phyloP scores from a whole-genome alignment of 2,888 invertebrate genomes.

The Mechanitis mazaeus region DNA sequence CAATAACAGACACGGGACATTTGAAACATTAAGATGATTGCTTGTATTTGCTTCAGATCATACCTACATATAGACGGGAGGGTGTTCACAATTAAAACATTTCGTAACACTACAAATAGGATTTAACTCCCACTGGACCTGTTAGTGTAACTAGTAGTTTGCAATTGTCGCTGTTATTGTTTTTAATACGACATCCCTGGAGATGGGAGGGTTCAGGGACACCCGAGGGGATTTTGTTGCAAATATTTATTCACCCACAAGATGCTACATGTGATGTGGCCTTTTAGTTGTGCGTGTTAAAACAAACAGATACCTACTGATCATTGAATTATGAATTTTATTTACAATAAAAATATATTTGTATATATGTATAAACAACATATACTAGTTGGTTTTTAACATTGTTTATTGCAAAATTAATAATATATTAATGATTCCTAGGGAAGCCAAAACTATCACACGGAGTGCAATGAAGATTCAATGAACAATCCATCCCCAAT shows the following conservation, averaged over 20 bases:
- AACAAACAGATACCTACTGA: no score
- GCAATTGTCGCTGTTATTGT: slow-evolving; percentile 52
- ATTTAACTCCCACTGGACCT: slow-evolving; percentile 43
- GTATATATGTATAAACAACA: no score
- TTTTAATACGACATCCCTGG: slow-evolving; percentile 45
- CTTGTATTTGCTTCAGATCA: not conserved
- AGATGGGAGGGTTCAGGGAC: slow-evolving; percentile 24
- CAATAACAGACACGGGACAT: no score
- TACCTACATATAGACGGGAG: not conserved
- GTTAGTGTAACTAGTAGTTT: slow-evolving; percentile 50
- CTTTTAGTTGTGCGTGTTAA: no score
- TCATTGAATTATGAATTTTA: no score
- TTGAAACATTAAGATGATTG: no score
- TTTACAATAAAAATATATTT: no score
- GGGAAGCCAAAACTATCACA: slow-evolving; percentile 21
- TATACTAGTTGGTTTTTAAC: no score
- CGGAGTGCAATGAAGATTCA: slow-evolving; percentile 25
- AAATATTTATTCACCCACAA: slow-evolving; percentile 17
- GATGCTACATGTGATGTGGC: slow-evolving; percentile 11
- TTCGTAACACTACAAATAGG: slow-evolving; percentile 27
- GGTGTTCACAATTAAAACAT: not conserved
- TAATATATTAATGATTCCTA: not conserved
- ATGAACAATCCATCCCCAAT: slow-evolving; percentile 22
- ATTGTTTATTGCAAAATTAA: not conserved
- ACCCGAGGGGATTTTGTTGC: slow-evolving; percentile 14